These are phyloP conservation scores for Cygnus buccinator DNA, from an alignment of 2,113 vertebrate genomes.

Conservation along the genomic window DNA sequence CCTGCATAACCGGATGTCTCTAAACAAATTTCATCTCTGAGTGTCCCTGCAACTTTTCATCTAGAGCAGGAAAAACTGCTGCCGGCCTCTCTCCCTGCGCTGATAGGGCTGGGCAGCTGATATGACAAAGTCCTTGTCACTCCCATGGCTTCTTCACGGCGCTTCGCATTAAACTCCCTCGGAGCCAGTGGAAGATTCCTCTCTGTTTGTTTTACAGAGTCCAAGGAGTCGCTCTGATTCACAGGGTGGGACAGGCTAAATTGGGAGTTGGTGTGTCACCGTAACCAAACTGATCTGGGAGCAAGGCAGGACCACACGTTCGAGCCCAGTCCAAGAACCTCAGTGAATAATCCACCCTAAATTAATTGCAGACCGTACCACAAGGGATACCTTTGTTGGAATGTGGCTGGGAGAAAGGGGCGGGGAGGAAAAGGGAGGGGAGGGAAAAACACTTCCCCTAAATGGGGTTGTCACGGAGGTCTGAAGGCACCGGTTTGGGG, in stretches of 20 bases:
- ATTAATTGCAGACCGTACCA: not conserved
- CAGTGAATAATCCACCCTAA: not conserved
- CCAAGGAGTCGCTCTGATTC: slow-evolving; percentile 38
- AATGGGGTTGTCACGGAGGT: not conserved
- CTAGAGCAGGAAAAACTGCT: slow-evolving; percentile 46
- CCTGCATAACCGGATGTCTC: slow-evolving; percentile 37
- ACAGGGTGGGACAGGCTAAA: slow-evolving; percentile 35
- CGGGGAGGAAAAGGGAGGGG: not conserved
- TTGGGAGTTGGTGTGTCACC: not conserved
- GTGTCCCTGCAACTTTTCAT: slow-evolving; percentile 1
- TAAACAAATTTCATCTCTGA: slow-evolving; percentile 32
- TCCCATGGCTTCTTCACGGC: not conserved
- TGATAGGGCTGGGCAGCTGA: not conserved
- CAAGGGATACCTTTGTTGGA: not conserved
- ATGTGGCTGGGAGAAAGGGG: not conserved
- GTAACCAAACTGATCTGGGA: not conserved
- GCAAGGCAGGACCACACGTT: not conserved
- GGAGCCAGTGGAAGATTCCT: not conserved
- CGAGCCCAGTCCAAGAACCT: not conserved
- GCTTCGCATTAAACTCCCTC: rapidly evolving
- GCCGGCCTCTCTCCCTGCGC: not conserved
- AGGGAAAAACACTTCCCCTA: not conserved
- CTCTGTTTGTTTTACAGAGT: not conserved
- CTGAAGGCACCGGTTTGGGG: not conserved
- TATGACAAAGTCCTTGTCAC: not conserved